A percentile compares a stretch with the other conserved stretches of the same genome.
These are phyloP conservation scores for Sebastes nivosus DNA, from an alignment of 2,797 vertebrate genomes.

Conservation along the genomic window DNA sequence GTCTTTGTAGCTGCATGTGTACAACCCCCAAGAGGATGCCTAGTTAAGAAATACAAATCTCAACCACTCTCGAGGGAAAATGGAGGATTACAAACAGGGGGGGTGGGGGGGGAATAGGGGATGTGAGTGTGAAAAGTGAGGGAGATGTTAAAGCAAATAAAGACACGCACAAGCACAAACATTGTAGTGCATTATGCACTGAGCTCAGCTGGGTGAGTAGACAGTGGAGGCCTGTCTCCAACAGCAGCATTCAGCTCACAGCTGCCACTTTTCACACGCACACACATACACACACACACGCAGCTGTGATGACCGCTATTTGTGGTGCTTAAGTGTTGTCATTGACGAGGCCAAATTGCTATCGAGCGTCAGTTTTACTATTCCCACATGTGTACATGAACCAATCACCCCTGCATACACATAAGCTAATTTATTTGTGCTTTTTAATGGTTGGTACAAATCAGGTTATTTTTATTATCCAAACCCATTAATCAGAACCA, in stretches of 20 bases:
- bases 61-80: slow-evolving; percentile 12
- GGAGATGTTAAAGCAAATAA: background rate
- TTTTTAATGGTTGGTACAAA: background rate
- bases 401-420: background rate
- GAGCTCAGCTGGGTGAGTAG: slow-evolving; percentile 54
- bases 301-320: slow-evolving; percentile 29
- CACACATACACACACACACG: background rate
- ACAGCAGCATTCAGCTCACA: slow-evolving; percentile 46
- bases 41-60: slow-evolving; percentile 7
- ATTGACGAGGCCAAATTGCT: background rate
- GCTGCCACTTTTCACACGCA: slow-evolving; percentile 39
- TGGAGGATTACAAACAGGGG: slow-evolving; percentile 1
- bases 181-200: background rate
- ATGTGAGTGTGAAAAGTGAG: background rate
- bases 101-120: background rate
- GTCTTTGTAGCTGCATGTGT: background rate
- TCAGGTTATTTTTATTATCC: background rate
- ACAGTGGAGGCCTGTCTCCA: slow-evolving; percentile 37
- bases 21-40: background rate
- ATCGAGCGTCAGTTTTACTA: slow-evolving; percentile 2
- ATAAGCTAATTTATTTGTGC: background rate
- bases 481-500: background rate
- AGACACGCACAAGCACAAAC: background rate
- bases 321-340: slow-evolving; percentile 12
- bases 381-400: background rate